Percentiles rank a stretch among this genome's conserved stretches.
Conservation (phyloP, 2,888 invertebrate species). For the Archaeoteleia sp. region DNA sequence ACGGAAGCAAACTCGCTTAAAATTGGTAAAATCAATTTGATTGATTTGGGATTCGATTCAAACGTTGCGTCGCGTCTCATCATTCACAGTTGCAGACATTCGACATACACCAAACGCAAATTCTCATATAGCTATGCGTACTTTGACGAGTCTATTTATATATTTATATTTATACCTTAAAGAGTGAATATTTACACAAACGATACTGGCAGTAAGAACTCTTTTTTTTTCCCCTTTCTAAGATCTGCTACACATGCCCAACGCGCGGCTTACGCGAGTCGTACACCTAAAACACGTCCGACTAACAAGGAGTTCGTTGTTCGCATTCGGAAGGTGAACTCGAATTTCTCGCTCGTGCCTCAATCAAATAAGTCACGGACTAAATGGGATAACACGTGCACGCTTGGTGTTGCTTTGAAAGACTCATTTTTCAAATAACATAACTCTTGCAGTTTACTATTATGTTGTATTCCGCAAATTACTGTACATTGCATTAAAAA, state of each 20-base stretch:
- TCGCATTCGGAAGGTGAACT: slow-evolving; percentile 1
- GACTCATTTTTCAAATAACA: slow-evolving; percentile 29
- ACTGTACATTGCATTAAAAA: no score
- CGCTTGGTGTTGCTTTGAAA: slow-evolving; percentile 24
- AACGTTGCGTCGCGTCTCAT: slow-evolving; percentile 13
- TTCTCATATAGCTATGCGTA: slow-evolving; percentile 52
- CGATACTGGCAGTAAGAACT: slow-evolving; percentile 68
- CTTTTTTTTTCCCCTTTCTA: slow-evolving; percentile 15
- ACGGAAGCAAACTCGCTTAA: background rate
- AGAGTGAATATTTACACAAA: slow-evolving; percentile 65
- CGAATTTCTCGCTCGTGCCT: slow-evolving; percentile 6
- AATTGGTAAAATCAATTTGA: background rate
- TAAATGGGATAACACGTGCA: slow-evolving; percentile 19
- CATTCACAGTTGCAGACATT: slow-evolving; percentile 30
- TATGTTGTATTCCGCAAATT: no score
- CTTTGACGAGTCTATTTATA: slow-evolving; percentile 54
- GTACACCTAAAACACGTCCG: slow-evolving; percentile 15
- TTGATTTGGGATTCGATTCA: slow-evolving; percentile 19
- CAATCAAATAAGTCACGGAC: slow-evolving; percentile 19
- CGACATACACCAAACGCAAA: slow-evolving; percentile 34
- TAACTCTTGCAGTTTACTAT: slow-evolving; percentile 1
- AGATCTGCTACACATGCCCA: slow-evolving; percentile 12
- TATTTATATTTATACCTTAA: slow-evolving; percentile 56
- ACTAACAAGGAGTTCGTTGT: slow-evolving; percentile 17
- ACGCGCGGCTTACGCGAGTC: background rate